A percentile compares a stretch with the other conserved stretches of the same genome.
Evolutionary conservation across 2,113 vertebrate genomes (phyloP).

Genomic region (Condylura cristata): DNA sequence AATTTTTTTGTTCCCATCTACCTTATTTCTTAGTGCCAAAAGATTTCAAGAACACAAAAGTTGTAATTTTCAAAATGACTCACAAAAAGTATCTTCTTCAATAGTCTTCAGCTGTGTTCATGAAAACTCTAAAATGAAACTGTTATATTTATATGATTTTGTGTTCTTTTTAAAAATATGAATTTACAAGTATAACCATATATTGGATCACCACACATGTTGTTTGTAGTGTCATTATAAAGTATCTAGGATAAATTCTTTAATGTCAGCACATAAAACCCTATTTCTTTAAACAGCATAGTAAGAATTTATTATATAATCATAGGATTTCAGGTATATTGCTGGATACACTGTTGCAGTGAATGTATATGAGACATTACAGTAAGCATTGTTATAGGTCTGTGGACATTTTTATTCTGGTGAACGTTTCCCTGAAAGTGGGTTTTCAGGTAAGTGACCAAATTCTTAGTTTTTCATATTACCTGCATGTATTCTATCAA

Average conservation of each 20-base stretch:
- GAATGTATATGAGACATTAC: neutral
- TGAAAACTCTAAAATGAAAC: neutral
- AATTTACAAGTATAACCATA: neutral
- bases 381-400: neutral
- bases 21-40: slow-evolving; percentile 80
- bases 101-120: neutral
- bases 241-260: neutral
- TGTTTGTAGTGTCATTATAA: neutral
- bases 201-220: too few species aligned
- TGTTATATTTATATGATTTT: neutral
- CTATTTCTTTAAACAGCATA: neutral
- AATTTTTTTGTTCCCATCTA: slow-evolving; percentile 74
- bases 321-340: neutral
- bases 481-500: neutral
- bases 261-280: neutral
- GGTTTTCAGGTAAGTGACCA: neutral
- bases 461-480: neutral
- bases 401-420: neutral
- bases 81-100: neutral
- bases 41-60: slow-evolving; percentile 73
- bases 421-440: neutral
- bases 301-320: neutral
- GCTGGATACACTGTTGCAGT: neutral
- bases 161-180: neutral
- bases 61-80: slow-evolving; percentile 61